Evolutionary conservation across 2,797 vertebrate genomes (phyloP), one percentile per base, ranked within the genome.

Genomic region (Mycteria americana): DNA sequence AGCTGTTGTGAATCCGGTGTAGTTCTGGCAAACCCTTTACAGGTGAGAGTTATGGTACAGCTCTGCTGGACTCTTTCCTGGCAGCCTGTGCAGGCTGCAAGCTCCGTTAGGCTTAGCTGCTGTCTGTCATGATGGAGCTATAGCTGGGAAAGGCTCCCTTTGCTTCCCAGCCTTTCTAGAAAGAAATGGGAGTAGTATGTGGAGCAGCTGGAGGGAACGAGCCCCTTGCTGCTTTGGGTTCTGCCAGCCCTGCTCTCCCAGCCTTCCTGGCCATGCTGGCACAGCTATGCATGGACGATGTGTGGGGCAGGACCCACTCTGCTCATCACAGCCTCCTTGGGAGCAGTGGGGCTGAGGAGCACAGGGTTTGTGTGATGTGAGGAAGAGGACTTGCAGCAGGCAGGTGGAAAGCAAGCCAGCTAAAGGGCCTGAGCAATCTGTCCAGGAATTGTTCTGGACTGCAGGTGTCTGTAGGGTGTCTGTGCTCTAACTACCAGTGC

Each of bases 321-420:
- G 9, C 35, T 78, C 10, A 2, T 56, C 1, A 0, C 46, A 2
- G 1, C 41, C 16, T 8, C 39, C n/a, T 51, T 2, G 0, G 53
- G 59, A 65, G 53, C 65, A 5, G 0, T 23, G 9, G 37, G 18
- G 39, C 75, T 89, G 87, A 3, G 16, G 78, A 75, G 64, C 79
- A 1, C 27, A 18, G 46, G 28, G 18, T 41, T 67, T 67, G 14
- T 50, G 51, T 10, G 60, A 6, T 45, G 33, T 9, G 64, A 85
- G 41, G 23, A 83, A 25, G 13, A 67, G 18, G 57, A 7, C 27
- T 37, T 50, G 51, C 39, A 76, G 91, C 56, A 60, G 60, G 77
- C 77, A 50, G 63, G 48, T 74, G 86, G 90, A 56, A 60, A 41
- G 31, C 43, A 35, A 68, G 11, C 7, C 73, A 75, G 54, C 33